Conservation (phyloP, 2,113 vertebrate genomes). For the Cephalopholis sonnerati region DNA sequence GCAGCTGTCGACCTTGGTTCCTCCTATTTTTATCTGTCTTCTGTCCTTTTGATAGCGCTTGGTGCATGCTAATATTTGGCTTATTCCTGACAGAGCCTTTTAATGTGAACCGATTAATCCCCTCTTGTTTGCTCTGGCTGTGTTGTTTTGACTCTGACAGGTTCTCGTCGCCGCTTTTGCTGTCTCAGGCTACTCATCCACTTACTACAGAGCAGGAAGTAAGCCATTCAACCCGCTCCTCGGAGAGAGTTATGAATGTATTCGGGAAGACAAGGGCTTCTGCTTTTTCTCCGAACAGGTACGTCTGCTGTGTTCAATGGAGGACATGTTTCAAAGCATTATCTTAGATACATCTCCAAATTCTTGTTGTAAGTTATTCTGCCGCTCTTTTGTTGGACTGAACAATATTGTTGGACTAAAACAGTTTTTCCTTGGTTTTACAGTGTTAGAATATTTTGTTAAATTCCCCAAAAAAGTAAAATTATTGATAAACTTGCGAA, state of each 20-base stretch:
- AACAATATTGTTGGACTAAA: no score
- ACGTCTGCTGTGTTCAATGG: conserved; percentile 5
- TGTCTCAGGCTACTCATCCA: conserved; percentile 97
- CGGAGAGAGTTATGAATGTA: conserved; percentile 98
- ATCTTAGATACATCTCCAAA: neutral
- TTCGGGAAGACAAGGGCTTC: conserved; percentile 98
- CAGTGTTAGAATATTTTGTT: no score
- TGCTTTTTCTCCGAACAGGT: conserved; percentile 99
- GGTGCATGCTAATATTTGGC: conserved; percentile 40
- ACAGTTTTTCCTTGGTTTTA: no score
- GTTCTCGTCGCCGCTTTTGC: conserved; percentile 97
- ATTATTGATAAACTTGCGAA: no score
- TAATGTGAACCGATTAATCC: conserved; percentile 24
- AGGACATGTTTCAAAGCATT: neutral
- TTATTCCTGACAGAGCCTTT: conserved; percentile 23
- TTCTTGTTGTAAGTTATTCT: neutral
- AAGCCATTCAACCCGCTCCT: conserved; percentile 99
- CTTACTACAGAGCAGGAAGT: conserved; percentile 98
- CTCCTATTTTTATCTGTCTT: conserved; percentile 24
- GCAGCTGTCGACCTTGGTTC: conserved; percentile 43
- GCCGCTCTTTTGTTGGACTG: neutral
- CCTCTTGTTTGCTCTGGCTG: neutral
- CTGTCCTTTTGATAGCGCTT: neutral
- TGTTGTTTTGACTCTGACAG: conserved; percentile 78
- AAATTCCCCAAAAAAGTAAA: no score